Conservation (phyloP, 2,113 vertebrate genomes). For the Paracanthobrama guichenoti region DNA sequence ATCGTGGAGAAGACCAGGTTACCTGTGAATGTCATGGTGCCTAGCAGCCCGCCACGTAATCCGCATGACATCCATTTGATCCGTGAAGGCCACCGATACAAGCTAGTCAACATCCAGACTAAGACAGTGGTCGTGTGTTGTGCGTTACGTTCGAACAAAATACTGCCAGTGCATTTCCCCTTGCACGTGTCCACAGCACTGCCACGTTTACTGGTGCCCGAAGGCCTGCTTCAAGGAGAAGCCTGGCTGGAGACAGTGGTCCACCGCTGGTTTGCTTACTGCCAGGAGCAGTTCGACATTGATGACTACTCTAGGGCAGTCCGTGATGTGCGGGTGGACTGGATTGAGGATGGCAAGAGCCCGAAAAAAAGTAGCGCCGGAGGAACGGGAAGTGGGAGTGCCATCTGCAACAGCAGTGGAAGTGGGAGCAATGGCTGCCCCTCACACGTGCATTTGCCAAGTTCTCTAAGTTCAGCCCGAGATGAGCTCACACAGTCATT, state of each 20-base stretch:
- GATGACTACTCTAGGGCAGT: slow-evolving; percentile 95
- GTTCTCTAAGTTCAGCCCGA: slow-evolving; percentile 88
- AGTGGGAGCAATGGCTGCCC: slow-evolving; percentile 75
- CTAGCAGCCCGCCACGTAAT: slow-evolving; percentile 88
- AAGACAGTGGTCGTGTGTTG: slow-evolving; percentile 97
- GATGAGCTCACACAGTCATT: slow-evolving; percentile 97
- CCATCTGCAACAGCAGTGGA: slow-evolving; percentile 58
- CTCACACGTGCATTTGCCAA: slow-evolving; percentile 85
- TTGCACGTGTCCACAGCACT: slow-evolving; percentile 80
- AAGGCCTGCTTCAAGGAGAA: slow-evolving; percentile 88
- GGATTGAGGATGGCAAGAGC: slow-evolving; percentile 92
- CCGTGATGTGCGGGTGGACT: slow-evolving; percentile 89
- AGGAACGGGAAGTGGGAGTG: slow-evolving; percentile 59
- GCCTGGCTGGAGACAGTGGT: slow-evolving; percentile 88
- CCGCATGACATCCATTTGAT: slow-evolving; percentile 95
- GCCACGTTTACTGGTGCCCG: slow-evolving; percentile 87
- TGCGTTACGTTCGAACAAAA: slow-evolving; percentile 85
- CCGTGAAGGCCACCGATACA: slow-evolving; percentile 95
- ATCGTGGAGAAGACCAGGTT: slow-evolving; percentile 97
- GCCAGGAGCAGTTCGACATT: slow-evolving; percentile 96
- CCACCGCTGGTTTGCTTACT: slow-evolving; percentile 91
- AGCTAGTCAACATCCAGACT: slow-evolving; percentile 95
- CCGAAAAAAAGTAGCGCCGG: slow-evolving; percentile 78
- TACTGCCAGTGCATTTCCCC: slow-evolving; percentile 92
- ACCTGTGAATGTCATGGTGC: slow-evolving; percentile 93